Base-by-base conservation (phyloP, 1,140 invertebrate species). In the Apis dorsata region DNA sequence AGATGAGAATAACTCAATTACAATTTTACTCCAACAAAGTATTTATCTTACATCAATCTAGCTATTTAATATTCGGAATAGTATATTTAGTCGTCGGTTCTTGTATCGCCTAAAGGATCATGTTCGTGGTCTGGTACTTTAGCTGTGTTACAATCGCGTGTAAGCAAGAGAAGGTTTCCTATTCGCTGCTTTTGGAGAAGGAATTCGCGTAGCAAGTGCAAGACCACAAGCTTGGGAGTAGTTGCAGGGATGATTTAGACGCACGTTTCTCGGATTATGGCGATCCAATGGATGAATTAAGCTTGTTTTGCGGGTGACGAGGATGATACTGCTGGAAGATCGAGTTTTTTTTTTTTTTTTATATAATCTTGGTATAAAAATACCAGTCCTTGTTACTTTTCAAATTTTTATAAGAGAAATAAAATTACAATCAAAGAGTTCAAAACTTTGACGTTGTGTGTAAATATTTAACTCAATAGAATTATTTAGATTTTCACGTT, bases 21-120 rank as follows among this genome's bases (percentile, higher is more conserved):
- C 7, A 0, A 44, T 44, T 34, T 34, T 4, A 34, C 34, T 44
- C 34, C 34, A 7, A 44, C 34, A 44, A 44, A 44, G 34, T 44
- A 44, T 44, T 44, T 44, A 44, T 44, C 5, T 44, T 44, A 3
- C 34, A 44, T 44, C 34, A 44, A 44, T 44, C 34, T 7, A 44
- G 34, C 34, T 44, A 44, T 44, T 44, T 44, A 44, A 44, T 44
- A 44, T 44, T 44, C 34, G 5, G 34, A 44, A 44, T 44, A 44
- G 5, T 44, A 7, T 4, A 66, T 24, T 10, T 10, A 10, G 15
- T 34, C 28, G 24, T 34, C 24, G 17, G 15, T 19, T 19, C 63
- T 17, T 19, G 53, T 53, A 63, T 76, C 68, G 62, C 63, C 24
- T 15, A 19, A 59, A 76, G 79, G 79, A 76, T 76, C 60, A 53